phyloP scores from a whole-genome alignment of 2,113 vertebrate genomes.

The human region GRCh38 chr20:13276001-13276500 shows the following conservation, averaged over 20 bases:
- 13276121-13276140: background rate
- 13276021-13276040: background rate
- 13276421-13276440: background rate
- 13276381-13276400: conserved; percentile 20
- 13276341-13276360: background rate
- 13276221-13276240: background rate
- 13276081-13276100: background rate
- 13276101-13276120: background rate
- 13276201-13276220: background rate
- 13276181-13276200: background rate
- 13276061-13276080: background rate
- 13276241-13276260: background rate
- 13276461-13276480: background rate
- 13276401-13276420: conserved; percentile 21
- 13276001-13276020: background rate
- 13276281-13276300: background rate
- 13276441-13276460: conserved; percentile 1
- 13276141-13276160: background rate
- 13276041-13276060: background rate
- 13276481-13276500: background rate
- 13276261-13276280: background rate
- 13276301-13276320: background rate
- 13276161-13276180: background rate
- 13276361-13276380: conserved; percentile 7
- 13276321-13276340: background rate